These are phyloP conservation scores for Ctenopoma kingsleyae DNA, from an alignment of 2,797 vertebrate species.

Conservation along the genomic window DNA sequence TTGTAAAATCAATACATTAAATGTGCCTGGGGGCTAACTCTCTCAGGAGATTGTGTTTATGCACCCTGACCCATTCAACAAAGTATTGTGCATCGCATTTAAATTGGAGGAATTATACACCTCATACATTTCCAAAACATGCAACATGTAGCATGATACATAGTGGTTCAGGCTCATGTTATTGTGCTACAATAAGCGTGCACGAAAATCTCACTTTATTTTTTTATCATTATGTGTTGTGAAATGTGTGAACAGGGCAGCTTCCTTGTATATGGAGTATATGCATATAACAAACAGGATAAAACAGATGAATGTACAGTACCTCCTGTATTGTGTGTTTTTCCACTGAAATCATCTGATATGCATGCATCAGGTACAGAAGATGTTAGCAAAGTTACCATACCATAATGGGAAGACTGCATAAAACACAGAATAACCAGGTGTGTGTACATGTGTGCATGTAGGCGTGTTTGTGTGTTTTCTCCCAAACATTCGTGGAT, in stretches of 20 bases:
- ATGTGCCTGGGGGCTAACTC: constrained; percentile 60
- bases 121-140: constrained; percentile 57
- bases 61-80: constrained; percentile 74
- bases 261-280: not conserved
- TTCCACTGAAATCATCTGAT: constrained; percentile 30
- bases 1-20: constrained; percentile 81
- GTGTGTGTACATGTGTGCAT: constrained; percentile 11
- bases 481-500: constrained; percentile 53
- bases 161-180: constrained; percentile 17
- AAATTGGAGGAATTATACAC: constrained; percentile 72
- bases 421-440: constrained; percentile 21
- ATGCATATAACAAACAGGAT: constrained; percentile 24
- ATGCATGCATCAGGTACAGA: constrained; percentile 29
- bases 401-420: constrained; percentile 37
- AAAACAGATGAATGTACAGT: constrained; percentile 1
- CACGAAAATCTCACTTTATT: not conserved
- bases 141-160: constrained; percentile 38
- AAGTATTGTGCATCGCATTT: constrained; percentile 71
- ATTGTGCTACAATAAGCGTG: not conserved
- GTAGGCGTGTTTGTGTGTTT: constrained; percentile 39
- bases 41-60: constrained; percentile 77
- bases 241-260: not conserved
- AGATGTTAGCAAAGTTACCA: constrained; percentile 26
- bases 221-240: not conserved
- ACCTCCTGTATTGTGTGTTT: constrained; percentile 4